Base-by-base conservation (phyloP, 2,888 invertebrate genomes). In the Epirrita christyi region DNA sequence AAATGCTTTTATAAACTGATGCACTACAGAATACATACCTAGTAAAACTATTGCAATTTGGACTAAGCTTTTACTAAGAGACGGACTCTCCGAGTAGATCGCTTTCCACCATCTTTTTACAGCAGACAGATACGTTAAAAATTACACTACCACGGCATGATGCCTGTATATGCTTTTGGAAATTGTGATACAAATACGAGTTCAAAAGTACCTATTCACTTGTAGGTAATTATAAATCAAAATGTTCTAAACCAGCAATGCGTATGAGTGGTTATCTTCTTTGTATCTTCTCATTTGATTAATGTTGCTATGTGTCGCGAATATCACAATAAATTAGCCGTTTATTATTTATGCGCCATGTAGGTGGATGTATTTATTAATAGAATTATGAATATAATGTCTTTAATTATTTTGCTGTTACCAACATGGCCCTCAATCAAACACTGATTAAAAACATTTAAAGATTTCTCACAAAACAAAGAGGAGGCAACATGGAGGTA, bases 401-500 rank as follows among this genome's bases (percentile, higher is more conserved):
- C n/a, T 9, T 9, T 32, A 32, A 32, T 5, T 32, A 32, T 5
- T 9, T 32, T 32, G 6, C 10, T 9, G 32, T 21, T 21, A 21
- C 37, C 46, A 57, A 52, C 38, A 52, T 49, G 32, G 46, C 49
- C 32, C 49, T 46, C 42, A 49, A 56, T 49, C 52, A 56, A 53
- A 43, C 42, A 56, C 53, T 57, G 52, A 56, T 58, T 57, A 48
- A 61, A 63, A 55, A 60, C 54, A 53, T 58, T 58, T 55, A 46
- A 63, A 55, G 55, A 55, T 58, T 46, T 41, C 53, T 44, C 58
- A 65, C 68, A 60, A 66, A 63, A 65, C 62, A 63, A 62, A 59
- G 57, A 48, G 36, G 48, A 50, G 56, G 59, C 48, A 66, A 71
- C 71, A 74, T 70, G 67, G 65, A 64, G 70, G 73, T 86, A 86